These are phyloP conservation scores for Agriopis marginaria DNA, from an alignment of 2,888 invertebrate species.

Conservation along the genomic window DNA sequence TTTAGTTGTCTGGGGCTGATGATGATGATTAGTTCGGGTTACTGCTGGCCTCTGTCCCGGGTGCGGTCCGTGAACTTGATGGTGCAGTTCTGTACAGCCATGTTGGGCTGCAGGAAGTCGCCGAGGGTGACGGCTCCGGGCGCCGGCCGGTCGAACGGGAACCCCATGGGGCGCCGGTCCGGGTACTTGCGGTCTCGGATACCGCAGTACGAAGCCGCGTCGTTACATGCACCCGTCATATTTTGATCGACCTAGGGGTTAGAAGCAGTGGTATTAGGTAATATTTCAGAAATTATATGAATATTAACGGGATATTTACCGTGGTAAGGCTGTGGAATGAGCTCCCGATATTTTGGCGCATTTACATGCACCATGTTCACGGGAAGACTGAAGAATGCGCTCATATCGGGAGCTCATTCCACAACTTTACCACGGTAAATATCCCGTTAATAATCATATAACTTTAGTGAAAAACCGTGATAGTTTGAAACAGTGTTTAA, in stretches of 20 bases:
- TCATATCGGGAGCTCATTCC: too few relatives aligned
- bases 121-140: conserved; percentile 84
- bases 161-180: conserved; percentile 90
- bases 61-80: conserved; percentile 87
- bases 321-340: too few relatives aligned
- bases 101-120: conserved; percentile 92
- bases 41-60: conserved; percentile 53
- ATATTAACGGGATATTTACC: too few relatives aligned
- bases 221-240: conserved; percentile 84
- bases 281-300: neutral
- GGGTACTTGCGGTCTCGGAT: conserved; percentile 89
- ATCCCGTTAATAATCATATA: too few relatives aligned
- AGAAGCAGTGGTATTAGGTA: neutral
- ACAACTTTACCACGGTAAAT: too few relatives aligned
- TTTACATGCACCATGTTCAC: too few relatives aligned
- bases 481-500: too few relatives aligned
- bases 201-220: conserved; percentile 90
- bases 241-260: conserved; percentile 81
- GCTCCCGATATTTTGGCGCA: too few relatives aligned
- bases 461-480: too few relatives aligned
- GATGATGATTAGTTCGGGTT: neutral
- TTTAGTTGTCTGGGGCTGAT: neutral
- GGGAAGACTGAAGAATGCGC: too few relatives aligned
- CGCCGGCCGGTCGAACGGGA: conserved; percentile 91
- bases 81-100: conserved; percentile 87